Evolutionary conservation across 1,140 invertebrate genomes (phyloP).

Genomic region (Drosophila ambigua): DNA sequence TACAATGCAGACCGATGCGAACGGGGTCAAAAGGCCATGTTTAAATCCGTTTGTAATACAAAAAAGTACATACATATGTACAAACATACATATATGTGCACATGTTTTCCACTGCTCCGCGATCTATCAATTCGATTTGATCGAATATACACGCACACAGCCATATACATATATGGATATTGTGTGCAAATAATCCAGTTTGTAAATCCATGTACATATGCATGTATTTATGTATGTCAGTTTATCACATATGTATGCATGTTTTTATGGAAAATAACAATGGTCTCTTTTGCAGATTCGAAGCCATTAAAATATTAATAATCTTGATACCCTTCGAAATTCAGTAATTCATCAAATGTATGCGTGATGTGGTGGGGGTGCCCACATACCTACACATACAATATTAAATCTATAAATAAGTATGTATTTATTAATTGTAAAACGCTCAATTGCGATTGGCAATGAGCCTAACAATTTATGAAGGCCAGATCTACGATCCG

Average conservation of each 20-base stretch:
- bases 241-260: slow-evolving; percentile 12
- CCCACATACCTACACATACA: no score
- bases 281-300: slow-evolving; percentile 33
- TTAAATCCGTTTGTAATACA: neutral
- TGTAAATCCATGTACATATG: neutral
- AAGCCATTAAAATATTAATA: slow-evolving; percentile 34
- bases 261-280: slow-evolving; percentile 13
- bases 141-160: neutral
- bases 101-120: neutral
- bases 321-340: no score
- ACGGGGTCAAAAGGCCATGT: slow-evolving; percentile 9
- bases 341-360: no score
- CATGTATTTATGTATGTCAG: no score
- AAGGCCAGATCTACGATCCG: slow-evolving; percentile 39
- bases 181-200: slow-evolving; percentile 32
- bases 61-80: neutral
- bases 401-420: slow-evolving; percentile 40
- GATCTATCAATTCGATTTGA: slow-evolving; percentile 18
- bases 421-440: slow-evolving; percentile 48
- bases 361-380: no score
- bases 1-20: no score
- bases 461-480: slow-evolving; percentile 53
- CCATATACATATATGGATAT: neutral
- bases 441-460: slow-evolving; percentile 54
- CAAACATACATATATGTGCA: neutral